These are phyloP conservation scores for Gymnodraco acuticeps DNA, from an alignment of 2,797 vertebrate species.

Conservation along the genomic window DNA sequence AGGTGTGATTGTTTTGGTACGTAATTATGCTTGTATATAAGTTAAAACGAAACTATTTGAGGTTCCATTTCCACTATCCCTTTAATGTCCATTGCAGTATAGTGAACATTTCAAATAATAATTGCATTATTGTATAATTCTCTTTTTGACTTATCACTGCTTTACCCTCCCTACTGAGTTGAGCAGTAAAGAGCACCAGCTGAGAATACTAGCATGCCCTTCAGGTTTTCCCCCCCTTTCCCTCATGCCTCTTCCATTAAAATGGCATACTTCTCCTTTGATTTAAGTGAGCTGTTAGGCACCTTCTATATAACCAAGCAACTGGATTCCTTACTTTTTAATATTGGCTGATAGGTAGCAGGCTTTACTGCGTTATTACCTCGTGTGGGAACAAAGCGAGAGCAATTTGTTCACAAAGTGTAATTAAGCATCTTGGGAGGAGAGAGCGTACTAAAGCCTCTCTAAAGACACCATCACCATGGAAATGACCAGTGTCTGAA, in stretches of 20 bases:
- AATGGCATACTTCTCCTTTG: neutral
- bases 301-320: conserved; percentile 11
- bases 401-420: conserved; percentile 33
- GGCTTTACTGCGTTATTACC: conserved; percentile 38
- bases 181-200: conserved; percentile 17
- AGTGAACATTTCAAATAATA: neutral
- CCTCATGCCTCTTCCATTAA: conserved; percentile 1
- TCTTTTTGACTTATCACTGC: neutral
- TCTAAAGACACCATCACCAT: conserved; percentile 67
- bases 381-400: conserved; percentile 1
- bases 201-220: conserved; percentile 13
- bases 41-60: no score
- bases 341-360: neutral
- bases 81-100: neutral
- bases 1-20: no score
- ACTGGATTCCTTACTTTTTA: conserved; percentile 1
- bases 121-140: neutral
- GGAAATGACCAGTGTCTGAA: conserved; percentile 67
- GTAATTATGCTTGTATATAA: no score
- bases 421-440: conserved; percentile 50
- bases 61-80: no score
- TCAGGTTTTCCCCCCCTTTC: conserved; percentile 7
- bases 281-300: neutral
- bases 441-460: conserved; percentile 43
- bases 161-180: neutral